Conservation (phyloP, 1,140 invertebrate species). For the Lucilia cuprina region DNA sequence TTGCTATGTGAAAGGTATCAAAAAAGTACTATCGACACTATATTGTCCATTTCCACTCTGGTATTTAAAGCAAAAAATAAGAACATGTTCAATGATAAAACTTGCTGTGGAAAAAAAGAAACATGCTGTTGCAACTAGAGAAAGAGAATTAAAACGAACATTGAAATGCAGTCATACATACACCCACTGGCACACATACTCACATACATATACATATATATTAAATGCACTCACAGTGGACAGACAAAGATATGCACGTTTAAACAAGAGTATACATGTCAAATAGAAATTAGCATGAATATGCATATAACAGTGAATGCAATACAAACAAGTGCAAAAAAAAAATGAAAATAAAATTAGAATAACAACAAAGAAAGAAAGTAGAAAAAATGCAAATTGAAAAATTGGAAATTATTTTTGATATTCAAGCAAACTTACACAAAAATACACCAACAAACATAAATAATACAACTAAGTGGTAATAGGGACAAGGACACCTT, state of each 20-base stretch:
- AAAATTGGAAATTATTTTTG: constrained; percentile 28
- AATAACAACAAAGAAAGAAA: neutral
- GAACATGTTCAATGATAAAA: constrained; percentile 4
- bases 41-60: neutral
- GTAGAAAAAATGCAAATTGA: constrained; percentile 1
- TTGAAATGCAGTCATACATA: neutral
- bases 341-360: no score
- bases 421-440: neutral
- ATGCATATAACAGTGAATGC: neutral
- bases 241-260: neutral
- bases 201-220: no score
- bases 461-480: neutral
- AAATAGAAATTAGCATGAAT: constrained; percentile 33
- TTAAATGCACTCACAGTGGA: neutral
- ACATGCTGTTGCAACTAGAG: neutral
- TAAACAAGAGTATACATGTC: constrained; percentile 27
- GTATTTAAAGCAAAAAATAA: neutral
- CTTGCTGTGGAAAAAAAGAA: neutral
- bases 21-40: no score
- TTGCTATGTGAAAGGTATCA: no score
- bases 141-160: neutral
- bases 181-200: neutral
- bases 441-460: neutral
- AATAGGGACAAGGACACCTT: neutral
- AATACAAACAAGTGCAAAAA: neutral